Evolutionary conservation across 2,888 invertebrate species (phyloP), one percentile per base, ranked within the genome.

Genomic region (Dysmachus trigonus): DNA sequence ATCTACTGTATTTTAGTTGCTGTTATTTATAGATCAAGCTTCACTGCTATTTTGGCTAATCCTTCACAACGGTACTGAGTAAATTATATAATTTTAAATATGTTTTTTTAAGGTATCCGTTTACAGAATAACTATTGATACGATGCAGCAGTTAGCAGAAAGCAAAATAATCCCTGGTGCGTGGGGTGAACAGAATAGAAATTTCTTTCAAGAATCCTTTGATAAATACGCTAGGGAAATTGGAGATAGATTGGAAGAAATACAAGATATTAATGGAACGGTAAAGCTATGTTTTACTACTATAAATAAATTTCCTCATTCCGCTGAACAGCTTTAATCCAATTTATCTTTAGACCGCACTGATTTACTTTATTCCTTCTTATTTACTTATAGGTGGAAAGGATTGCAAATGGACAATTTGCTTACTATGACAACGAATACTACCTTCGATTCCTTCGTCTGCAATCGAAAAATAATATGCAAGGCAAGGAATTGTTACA

Each of bases 41-140:
- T 97, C 94, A 97, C 97, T 0, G 97, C 97, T 0, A 96, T 96
- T 84, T 92, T 97, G 76, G 96, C 97, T 0, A 95, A 95, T 91
- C 97, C 97, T 33, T 93, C 95, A 0, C 95, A 95, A 13, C 94
- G 94, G 95, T 95, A 91, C 89, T 88, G 8, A 86, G 31, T 81
- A 22, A 0, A 33, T 51, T 1, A 2, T 41, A 13, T 41, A 41
- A 15, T 4, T 27, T 38, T 8, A n/a, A 47, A 47, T 47, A 47
- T 4, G n/a, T 18, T 1, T 38, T 38, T 6, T 47, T 47, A 0
- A 47, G n/a, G 47, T 47, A 6, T 47, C n/a, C n/a, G 18, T 47
- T 47, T 85, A 8, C 72, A 95, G 97, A 89, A 94, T 97, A 8
- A 96, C 96, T 0, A 96, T 97, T 53, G 96, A 97, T 89, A 96